Conservation (phyloP, 2,113 vertebrate genomes). For the Coptodon rendalli region DNA sequence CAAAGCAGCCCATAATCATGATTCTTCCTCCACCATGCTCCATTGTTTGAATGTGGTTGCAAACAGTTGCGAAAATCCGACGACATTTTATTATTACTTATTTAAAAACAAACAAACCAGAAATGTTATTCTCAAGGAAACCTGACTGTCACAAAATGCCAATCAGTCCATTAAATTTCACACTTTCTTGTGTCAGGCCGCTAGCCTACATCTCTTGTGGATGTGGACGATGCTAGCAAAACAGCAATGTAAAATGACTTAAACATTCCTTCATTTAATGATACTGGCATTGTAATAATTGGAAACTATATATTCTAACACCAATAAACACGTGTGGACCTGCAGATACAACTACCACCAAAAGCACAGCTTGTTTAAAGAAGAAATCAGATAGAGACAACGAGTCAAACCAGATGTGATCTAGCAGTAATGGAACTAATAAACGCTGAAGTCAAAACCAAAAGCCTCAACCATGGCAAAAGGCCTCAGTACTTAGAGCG, state of each 20-base stretch:
- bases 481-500: slow-evolving; percentile 1
- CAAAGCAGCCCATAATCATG: background rate
- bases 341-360: background rate
- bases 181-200: background rate
- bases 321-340: background rate
- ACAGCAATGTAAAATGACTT: background rate
- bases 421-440: background rate
- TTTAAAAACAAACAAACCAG: accelerated
- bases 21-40: background rate
- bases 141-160: background rate
- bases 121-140: background rate
- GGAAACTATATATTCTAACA: background rate
- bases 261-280: background rate
- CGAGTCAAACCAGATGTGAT: background rate
- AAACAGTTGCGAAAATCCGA: background rate
- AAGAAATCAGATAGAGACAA: background rate
- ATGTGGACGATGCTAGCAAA: background rate
- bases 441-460: background rate
- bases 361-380: background rate
- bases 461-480: background rate
- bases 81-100: background rate
- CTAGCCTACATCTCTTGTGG: background rate
- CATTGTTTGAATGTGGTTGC: background rate
- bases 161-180: background rate
- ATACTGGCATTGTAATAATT: background rate